These are phyloP conservation scores for Hermaeophaga mercurialis DNA, from an alignment of 2,888 invertebrate genomes.

Conservation along the genomic window DNA sequence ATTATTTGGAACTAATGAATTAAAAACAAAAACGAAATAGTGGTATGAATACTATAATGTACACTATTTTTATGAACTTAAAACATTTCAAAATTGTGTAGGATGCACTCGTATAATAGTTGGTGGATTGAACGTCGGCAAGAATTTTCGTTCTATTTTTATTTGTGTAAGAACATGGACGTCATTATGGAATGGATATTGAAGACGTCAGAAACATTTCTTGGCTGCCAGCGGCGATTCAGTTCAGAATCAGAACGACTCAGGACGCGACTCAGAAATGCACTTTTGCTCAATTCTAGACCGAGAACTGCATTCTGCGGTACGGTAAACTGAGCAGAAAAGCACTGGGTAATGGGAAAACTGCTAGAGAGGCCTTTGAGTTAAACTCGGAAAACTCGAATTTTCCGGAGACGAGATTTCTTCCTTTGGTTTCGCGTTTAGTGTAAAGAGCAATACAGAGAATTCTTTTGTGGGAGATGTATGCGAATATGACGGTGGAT, in stretches of 20 bases:
- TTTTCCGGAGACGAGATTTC: slow-evolving; percentile 23
- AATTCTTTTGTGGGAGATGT: slow-evolving; percentile 17
- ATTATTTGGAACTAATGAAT: no score
- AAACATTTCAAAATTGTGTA: no score
- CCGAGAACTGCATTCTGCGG: slow-evolving; percentile 20
- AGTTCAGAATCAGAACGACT: slow-evolving; percentile 14
- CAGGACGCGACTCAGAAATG: slow-evolving; percentile 16
- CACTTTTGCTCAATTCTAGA: slow-evolving; percentile 20
- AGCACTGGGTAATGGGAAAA: slow-evolving; percentile 26
- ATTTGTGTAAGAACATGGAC: slow-evolving; percentile 19
- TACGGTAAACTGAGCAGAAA: slow-evolving; percentile 25
- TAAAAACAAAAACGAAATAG: no score
- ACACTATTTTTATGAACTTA: no score
- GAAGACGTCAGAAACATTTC: slow-evolving; percentile 26
- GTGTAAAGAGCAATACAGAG: slow-evolving; percentile 7
- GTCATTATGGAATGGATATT: slow-evolving; percentile 20
- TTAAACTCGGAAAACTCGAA: slow-evolving; percentile 17
- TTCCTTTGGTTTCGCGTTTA: slow-evolving; percentile 18
- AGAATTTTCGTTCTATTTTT: slow-evolving; percentile 9
- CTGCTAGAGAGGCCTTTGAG: slow-evolving; percentile 24
- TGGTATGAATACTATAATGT: no score
- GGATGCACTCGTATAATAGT: no score
- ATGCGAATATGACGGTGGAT: slow-evolving; percentile 7
- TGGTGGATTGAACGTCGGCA: no score
- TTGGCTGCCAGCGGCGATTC: slow-evolving; percentile 14